Base-by-base conservation (phyloP, 2,888 invertebrate genomes). In the Drosophila rellima region DNA sequence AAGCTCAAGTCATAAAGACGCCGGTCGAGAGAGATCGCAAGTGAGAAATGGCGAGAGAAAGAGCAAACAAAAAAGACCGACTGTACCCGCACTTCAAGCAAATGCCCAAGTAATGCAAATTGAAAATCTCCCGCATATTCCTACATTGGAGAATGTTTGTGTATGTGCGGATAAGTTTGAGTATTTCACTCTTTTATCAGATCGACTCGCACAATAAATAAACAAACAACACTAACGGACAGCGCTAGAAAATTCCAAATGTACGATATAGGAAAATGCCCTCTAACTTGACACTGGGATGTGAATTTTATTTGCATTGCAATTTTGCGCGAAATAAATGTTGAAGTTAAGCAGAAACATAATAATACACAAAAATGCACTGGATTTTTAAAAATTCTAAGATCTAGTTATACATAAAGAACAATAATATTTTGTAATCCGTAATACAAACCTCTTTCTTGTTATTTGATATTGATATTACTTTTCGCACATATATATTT, bases 121-220 rank as follows among this genome's bases (percentile, higher is more conserved):
- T 26, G 26, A 42, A 42, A 48, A 45, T 45, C 47, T 23, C 45
- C 39, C 45, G 39, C 45, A 47, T 47, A 44, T 50, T 35, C 18
- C 13, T 13, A 29, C 18, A 61, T 23, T 13, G 31, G 50, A 20
- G 29, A 44, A 7, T 47, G 45, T 39, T 5, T 15, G 15, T 45
- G 35, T 17, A 45, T 31, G 11, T 26, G 8, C 39, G 33, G 13
- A 52, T 42, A 76, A 51, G 40, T 51, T 52, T 17, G 20, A 51
- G 45, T 35, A 51, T 62, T 55, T 39, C 29, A n/a, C 47, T 35
- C 47, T 45, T 50, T 74, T 77, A 72, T 67, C 73, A 52, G 59
- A 78, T 56, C 8, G 18, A n/a, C n/a, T n/a, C n/a, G n/a, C n/a
- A 73, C 45, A 63, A 44, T 37, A 67, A 66, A 39, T 45, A 78